Conservation (phyloP, 2,113 vertebrate species). For the Riparia riparia region DNA sequence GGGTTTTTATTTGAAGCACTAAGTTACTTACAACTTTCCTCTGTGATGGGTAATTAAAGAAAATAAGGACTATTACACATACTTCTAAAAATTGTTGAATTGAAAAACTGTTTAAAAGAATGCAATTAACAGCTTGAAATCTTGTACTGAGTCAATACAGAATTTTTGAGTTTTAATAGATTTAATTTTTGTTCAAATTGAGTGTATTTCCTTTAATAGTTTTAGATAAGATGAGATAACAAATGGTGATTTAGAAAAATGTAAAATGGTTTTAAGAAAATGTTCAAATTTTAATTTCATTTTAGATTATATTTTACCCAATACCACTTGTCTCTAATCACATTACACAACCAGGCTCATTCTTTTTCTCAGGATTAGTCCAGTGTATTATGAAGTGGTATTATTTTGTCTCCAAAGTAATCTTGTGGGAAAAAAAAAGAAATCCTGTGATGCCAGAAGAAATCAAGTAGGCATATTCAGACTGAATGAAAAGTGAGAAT, state of each 20-base stretch:
- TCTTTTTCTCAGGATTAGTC: not conserved
- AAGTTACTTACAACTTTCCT: not conserved
- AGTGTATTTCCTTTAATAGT: not conserved
- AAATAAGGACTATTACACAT: not conserved
- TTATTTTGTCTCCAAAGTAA: not conserved
- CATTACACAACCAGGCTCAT: not conserved
- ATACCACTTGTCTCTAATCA: not conserved
- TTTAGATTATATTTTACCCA: not conserved
- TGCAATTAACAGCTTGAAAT: not conserved
- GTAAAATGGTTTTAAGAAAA: not conserved
- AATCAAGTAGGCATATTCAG: not conserved
- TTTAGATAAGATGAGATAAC: not conserved
- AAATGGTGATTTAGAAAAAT: not conserved
- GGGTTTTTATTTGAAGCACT: not conserved
- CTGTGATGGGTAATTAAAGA: not conserved
- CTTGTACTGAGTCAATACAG: not conserved
- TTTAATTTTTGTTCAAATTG: not conserved
- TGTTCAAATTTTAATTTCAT: not conserved
- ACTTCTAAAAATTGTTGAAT: not conserved
- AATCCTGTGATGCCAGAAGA: not conserved
- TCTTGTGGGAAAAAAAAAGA: not conserved
- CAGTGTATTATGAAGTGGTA: not conserved
- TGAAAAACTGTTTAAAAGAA: not conserved
- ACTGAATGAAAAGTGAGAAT: not conserved
- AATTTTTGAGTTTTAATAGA: not conserved